phyloP scores from a whole-genome alignment of 2,797 vertebrate genomes.

The Cyclopterus lumpus region DNA sequence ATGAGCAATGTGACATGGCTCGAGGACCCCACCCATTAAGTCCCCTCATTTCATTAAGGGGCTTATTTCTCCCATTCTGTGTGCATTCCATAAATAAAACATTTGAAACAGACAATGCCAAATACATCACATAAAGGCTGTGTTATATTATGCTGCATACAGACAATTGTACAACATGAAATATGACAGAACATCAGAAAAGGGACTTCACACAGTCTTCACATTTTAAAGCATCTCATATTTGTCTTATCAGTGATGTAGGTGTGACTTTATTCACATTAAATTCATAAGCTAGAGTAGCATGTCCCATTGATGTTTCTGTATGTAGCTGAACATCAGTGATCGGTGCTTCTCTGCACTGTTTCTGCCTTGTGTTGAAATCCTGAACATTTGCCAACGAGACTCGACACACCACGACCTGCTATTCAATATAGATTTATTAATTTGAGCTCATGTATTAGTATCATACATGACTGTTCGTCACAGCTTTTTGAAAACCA shows the following conservation, averaged over 20 bases:
- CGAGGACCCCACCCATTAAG: background rate
- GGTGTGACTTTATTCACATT: background rate
- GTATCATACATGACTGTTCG: background rate
- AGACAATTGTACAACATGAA: no score
- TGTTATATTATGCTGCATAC: background rate
- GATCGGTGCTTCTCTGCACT: background rate
- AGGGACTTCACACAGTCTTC: background rate
- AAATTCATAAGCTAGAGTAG: background rate
- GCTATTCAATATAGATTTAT: slow-evolving; percentile 23
- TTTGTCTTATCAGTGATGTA: background rate
- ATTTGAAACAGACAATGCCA: background rate
- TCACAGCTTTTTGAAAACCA: background rate
- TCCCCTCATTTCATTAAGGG: background rate
- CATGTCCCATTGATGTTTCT: background rate
- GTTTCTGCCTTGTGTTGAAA: background rate
- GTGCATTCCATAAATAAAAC: background rate
- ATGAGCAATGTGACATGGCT: background rate
- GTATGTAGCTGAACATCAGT: no score
- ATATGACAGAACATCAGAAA: background rate
- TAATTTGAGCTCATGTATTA: slow-evolving; percentile 21
- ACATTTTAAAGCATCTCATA: no score
- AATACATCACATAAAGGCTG: background rate
- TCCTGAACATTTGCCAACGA: background rate
- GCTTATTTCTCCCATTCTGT: background rate
- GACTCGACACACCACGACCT: background rate